Base-by-base conservation (phyloP, 2,797 vertebrate species). In the Rhabdomys pumilio region DNA sequence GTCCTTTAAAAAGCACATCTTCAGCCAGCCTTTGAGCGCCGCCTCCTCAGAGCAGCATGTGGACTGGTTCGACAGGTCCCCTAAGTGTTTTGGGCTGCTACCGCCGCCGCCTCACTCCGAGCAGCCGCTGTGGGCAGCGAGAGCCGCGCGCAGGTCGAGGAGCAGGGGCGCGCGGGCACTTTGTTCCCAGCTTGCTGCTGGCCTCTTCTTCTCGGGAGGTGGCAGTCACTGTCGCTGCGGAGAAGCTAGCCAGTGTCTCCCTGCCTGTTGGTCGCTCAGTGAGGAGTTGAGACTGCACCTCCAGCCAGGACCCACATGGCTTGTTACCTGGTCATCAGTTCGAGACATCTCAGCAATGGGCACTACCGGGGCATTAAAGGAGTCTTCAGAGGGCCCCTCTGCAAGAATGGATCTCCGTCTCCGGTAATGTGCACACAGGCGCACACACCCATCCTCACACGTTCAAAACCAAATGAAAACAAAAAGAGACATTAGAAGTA, bases 291-390 rank as follows among this genome's bases (percentile, higher is more conserved):
- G 97, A 97, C 97, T 84, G 96, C 93, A 97, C 94, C 95, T 67
- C 84, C 93, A 4, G 91, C 94, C 95, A 38, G 96, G 91, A 63
- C 91, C 96, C 98, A 97, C 98, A 99, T 99, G 99, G 99, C 99
- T 98, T 99, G 99, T 98, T 99, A 99, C 98, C 99, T 99, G 99
- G 99, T 99, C 97, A 99, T 99, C 99, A 99, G 99, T 99, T 99
- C 99, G 93, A 99, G 99, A 97, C 99, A 99, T 98, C 99, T 99
- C 98, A 99, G 99, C 99, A 99, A 99, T 97, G 99, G 99, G 96
- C 99, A 99, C 99, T 99, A 99, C 98, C 98, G 99, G 97, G 99
- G 99, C 98, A 99, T 99, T 97, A 99, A 99, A 98, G 99, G 99
- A 97, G 99, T 99, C 98, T 99, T 99, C 99, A 99, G 99, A 97